Conservation (phyloP, 2,797 vertebrate species). For the Sorex maritimensis region DNA sequence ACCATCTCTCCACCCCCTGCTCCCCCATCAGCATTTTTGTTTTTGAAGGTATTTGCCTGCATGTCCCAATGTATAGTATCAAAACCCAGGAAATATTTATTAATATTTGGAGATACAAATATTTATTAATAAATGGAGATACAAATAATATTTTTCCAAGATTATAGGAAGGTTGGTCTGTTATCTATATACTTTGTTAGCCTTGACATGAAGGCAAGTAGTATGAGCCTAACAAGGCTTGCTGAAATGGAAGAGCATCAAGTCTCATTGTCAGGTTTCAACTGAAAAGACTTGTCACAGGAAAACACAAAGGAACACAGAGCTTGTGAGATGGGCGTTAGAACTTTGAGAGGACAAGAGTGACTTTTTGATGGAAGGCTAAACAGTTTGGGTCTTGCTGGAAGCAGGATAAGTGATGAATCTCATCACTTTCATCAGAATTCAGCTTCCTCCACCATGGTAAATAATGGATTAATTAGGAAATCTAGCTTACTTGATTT, state of each 20-base stretch:
- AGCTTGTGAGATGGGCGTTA: not conserved
- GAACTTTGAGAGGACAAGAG: slow-evolving; percentile 29
- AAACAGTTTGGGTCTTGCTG: slow-evolving; percentile 84
- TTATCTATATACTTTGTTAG: not conserved
- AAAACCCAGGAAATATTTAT: slow-evolving; percentile 1
- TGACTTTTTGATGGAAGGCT: slow-evolving; percentile 85
- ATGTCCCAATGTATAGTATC: not conserved
- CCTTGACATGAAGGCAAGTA: not conserved
- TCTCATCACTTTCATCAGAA: slow-evolving; percentile 88
- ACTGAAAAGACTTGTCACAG: slow-evolving; percentile 27
- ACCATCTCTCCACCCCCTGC: not conserved
- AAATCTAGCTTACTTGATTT: slow-evolving; percentile 89
- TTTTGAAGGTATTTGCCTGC: not conserved
- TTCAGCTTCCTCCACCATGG: slow-evolving; percentile 85
- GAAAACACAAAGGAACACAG: not conserved
- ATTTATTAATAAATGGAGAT: not conserved
- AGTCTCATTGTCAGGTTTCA: not conserved
- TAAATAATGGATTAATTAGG: slow-evolving; percentile 91
- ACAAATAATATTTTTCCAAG: slow-evolving; percentile 6
- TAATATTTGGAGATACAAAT: slow-evolving; percentile 4
- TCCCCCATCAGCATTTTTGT: too few species aligned
- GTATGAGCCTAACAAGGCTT: not conserved
- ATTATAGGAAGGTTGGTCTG: not conserved
- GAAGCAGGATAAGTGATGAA: slow-evolving; percentile 88
- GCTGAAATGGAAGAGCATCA: not conserved